phyloP scores from a whole-genome alignment of 2,113 vertebrate species.

The Brienomyrus longianalis region DNA sequence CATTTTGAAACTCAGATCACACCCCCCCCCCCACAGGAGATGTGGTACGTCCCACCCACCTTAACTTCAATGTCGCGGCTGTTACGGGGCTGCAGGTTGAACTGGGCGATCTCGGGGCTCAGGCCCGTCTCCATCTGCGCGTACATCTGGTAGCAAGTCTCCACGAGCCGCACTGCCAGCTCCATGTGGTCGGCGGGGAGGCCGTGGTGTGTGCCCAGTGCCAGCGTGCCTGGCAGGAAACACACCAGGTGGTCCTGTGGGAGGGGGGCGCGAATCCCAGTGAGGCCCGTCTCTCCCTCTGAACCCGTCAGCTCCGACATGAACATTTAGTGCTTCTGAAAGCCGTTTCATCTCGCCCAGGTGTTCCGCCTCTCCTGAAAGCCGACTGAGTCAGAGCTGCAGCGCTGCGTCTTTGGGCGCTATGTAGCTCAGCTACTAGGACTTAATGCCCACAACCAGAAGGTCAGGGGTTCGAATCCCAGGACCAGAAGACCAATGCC shows the following conservation, averaged over 20 bases:
- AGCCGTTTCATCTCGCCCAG: background rate
- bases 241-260: conserved; percentile 93
- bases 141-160: conserved; percentile 97
- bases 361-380: background rate
- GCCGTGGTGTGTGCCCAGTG: conserved; percentile 80
- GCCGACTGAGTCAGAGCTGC: background rate
- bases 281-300: background rate
- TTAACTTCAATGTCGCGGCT: conserved; percentile 75
- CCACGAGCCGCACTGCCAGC: conserved; percentile 75
- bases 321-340: background rate
- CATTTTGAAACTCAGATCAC: background rate
- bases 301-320: background rate
- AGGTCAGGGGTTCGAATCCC: background rate
- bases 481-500: background rate
- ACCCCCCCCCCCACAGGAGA: background rate
- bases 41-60: conserved; percentile 49
- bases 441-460: background rate
- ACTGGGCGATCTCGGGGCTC: conserved; percentile 88
- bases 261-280: background rate
- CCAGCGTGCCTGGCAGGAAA: conserved; percentile 90
- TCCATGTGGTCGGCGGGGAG: conserved; percentile 81
- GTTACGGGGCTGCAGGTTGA: conserved; percentile 66
- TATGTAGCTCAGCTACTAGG: background rate
- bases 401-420: background rate
- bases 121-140: conserved; percentile 87